Percentiles rank a stretch among this genome's conserved stretches.
These are phyloP conservation scores for Oryctes rhinoceros DNA, from an alignment of 1,140 invertebrate genomes.

Conservation along the genomic window DNA sequence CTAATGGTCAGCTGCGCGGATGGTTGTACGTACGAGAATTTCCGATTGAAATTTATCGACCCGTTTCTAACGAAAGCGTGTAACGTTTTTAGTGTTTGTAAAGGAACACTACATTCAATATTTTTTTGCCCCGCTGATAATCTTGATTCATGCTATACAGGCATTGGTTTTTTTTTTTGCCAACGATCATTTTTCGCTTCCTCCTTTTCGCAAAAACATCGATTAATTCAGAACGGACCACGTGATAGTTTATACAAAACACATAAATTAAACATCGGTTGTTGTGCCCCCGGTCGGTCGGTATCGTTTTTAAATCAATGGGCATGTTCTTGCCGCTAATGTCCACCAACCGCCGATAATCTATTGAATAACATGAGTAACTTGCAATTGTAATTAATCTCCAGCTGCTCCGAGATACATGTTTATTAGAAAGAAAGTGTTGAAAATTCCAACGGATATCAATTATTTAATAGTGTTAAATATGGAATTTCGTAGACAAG, in stretches of 20 bases:
- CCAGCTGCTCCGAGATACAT: not conserved
- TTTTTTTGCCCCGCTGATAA: not conserved
- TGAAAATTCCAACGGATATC: not conserved
- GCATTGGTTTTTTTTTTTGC: not conserved
- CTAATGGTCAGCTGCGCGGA: not conserved
- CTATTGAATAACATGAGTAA: conserved; percentile 1
- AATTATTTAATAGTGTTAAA: not conserved
- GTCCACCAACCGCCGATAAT: not conserved
- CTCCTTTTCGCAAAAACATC: not conserved
- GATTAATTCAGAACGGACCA: not conserved
- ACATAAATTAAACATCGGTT: conserved; percentile 9
- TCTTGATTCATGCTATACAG: not conserved
- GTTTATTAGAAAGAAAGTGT: not conserved
- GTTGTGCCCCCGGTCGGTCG: not conserved
- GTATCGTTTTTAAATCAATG: not conserved
- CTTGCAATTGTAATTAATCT: not conserved
- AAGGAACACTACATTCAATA: not conserved
- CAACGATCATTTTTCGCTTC: not conserved
- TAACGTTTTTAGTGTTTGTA: not conserved
- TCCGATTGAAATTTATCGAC: not conserved
- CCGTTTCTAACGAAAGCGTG: not conserved
- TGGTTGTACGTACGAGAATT: not conserved
- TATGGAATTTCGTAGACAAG: not conserved
- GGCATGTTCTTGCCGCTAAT: not conserved
- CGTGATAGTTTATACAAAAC: not conserved